Conservation (phyloP, 2,888 invertebrate genomes). For the Erebia palarica region DNA sequence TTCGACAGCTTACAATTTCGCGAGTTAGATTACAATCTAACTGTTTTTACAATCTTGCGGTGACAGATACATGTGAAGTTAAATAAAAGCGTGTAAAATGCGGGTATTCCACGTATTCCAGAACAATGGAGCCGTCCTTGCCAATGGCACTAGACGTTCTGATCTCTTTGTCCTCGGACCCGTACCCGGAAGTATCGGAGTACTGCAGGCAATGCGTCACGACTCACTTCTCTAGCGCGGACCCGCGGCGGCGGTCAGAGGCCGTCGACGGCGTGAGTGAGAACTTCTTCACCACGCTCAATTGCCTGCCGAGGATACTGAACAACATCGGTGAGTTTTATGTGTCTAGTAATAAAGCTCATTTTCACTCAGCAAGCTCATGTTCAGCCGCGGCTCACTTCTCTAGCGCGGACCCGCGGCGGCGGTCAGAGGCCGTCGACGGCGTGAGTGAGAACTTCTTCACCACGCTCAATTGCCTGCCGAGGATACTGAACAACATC, state of each 20-base stretch:
- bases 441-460: conserved; percentile 84
- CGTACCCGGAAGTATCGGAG: conserved; percentile 75
- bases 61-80: neutral
- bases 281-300: conserved; percentile 82
- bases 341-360: too few species aligned
- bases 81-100: neutral
- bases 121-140: conserved; percentile 84
- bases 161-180: conserved; percentile 86
- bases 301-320: conserved; percentile 85
- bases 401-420: too few species aligned
- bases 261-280: conserved; percentile 82
- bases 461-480: conserved; percentile 82
- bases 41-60: too few species aligned
- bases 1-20: too few species aligned
- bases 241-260: conserved; percentile 56
- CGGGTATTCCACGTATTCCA: conserved; percentile 49
- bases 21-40: too few species aligned
- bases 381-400: too few species aligned
- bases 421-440: conserved; percentile 72
- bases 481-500: conserved; percentile 85
- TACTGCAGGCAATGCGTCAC: conserved; percentile 68
- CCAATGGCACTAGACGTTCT: conserved; percentile 85
- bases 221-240: conserved; percentile 51
- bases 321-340: conserved; percentile 80
- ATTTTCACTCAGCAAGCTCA: too few species aligned